Percentiles rank a stretch among this genome's conserved stretches.
These are phyloP conservation scores for Dicyrtomina minuta DNA, from an alignment of 2,888 invertebrate species.

Conservation along the genomic window DNA sequence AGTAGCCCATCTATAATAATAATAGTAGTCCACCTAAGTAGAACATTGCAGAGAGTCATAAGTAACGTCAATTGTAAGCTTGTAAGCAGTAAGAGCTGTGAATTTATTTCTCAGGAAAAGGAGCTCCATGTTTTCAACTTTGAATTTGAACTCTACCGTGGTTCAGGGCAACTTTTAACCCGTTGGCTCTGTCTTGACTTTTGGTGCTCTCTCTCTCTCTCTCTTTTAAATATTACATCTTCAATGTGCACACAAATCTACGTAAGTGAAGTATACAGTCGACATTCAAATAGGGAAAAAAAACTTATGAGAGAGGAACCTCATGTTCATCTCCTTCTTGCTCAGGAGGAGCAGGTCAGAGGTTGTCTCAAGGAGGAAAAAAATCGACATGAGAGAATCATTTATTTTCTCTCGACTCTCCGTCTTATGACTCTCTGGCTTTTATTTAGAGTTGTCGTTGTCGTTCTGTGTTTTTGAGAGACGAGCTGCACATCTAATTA, in stretches of 20 bases:
- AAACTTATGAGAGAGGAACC: conserved; percentile 17
- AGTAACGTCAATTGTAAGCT: neutral
- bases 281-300: conserved; percentile 1
- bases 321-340: neutral
- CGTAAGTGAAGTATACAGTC: neutral
- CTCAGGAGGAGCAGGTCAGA: conserved; percentile 35
- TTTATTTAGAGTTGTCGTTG: neutral
- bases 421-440: conserved; percentile 17
- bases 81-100: too few relatives aligned
- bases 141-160: conserved; percentile 35
- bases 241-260: too few relatives aligned
- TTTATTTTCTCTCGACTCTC: conserved; percentile 32
- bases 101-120: conserved; percentile 13
- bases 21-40: too few relatives aligned
- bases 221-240: neutral
- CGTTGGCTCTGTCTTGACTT: conserved; percentile 35
- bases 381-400: conserved; percentile 32
- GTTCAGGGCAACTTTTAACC: conserved; percentile 42
- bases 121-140: conserved; percentile 4
- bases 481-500: neutral
- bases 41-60: too few relatives aligned
- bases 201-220: conserved; percentile 22
- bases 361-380: conserved; percentile 35
- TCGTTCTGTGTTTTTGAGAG: neutral
- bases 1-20: too few relatives aligned